phyloP scores from a whole-genome alignment of 2,113 vertebrate genomes.

The Zapornia atra region DNA sequence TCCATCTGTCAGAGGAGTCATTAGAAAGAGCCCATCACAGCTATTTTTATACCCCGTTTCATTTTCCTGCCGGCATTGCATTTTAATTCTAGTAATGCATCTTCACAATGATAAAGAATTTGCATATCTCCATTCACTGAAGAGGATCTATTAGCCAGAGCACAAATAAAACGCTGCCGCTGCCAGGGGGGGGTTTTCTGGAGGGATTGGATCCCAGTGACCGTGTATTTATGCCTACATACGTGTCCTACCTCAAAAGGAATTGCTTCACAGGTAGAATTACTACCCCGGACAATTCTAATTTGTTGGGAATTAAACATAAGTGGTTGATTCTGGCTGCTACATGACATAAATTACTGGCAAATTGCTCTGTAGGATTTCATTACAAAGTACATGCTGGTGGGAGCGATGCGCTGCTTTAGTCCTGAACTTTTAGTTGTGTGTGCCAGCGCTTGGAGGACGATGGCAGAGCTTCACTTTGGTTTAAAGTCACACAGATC shows the following conservation, averaged over 20 bases:
- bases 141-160: not conserved
- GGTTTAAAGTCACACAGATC: not conserved
- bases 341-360: conserved; percentile 25
- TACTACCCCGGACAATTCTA: not conserved
- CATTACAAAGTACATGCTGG: not conserved
- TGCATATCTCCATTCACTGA: not conserved
- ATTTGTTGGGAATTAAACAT: conserved; percentile 25
- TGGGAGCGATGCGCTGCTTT: not conserved
- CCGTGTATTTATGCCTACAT: not conserved
- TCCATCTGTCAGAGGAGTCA: not conserved
- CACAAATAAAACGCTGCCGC: not conserved
- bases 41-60: conserved; percentile 55
- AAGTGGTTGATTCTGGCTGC: conserved; percentile 30
- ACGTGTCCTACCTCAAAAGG: not conserved
- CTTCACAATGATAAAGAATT: conserved; percentile 19
- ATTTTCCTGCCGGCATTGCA: conserved; percentile 4
- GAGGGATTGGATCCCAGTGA: not conserved
- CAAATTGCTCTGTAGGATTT: conserved; percentile 45
- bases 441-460: not conserved
- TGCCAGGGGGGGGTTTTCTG: not conserved
- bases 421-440: not conserved
- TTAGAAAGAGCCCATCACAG: not conserved
- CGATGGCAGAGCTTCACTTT: not conserved
- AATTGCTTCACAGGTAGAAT: not conserved
- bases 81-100: conserved; percentile 44